Conservation (phyloP, 2,888 invertebrate species). For the Artemia sp. region DNA sequence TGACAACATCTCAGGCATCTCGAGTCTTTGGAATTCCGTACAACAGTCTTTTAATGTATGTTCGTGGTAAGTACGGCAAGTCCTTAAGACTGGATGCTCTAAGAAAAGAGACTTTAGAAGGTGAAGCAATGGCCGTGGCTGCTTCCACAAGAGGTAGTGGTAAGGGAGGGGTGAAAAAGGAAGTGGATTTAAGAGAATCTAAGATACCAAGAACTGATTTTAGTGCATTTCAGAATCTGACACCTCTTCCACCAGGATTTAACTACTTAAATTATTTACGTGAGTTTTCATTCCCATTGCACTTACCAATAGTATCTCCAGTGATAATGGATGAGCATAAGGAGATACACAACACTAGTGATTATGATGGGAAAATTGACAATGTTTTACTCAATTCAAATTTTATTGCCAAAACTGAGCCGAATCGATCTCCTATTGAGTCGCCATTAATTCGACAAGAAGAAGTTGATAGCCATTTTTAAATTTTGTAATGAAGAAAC, state of each 20-base stretch:
- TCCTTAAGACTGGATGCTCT: conserved; percentile 71
- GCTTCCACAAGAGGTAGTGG: conserved; percentile 20
- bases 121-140: conserved; percentile 29
- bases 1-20: conserved; percentile 81
- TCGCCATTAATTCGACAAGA: neutral
- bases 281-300: conserved; percentile 67
- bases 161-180: conserved; percentile 1
- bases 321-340: conserved; percentile 39
- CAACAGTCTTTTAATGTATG: conserved; percentile 78
- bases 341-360: neutral
- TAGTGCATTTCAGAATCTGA: neutral
- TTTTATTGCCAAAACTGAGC: neutral
- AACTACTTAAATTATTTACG: conserved; percentile 60
- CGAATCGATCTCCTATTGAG: neutral
- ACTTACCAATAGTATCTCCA: conserved; percentile 65
- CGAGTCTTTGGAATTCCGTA: conserved; percentile 82
- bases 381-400: too few relatives aligned
- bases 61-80: conserved; percentile 80
- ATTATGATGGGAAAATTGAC: neutral
- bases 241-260: neutral
- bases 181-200: neutral
- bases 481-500: neutral
- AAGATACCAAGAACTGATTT: neutral
- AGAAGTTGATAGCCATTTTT: conserved; percentile 9
- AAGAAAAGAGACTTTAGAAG: conserved; percentile 69